A percentile compares a stretch with the other conserved stretches of the same genome.
These are phyloP conservation scores for Oreochromis spilurus DNA, from an alignment of 2,113 vertebrate species.

Conservation along the genomic window DNA sequence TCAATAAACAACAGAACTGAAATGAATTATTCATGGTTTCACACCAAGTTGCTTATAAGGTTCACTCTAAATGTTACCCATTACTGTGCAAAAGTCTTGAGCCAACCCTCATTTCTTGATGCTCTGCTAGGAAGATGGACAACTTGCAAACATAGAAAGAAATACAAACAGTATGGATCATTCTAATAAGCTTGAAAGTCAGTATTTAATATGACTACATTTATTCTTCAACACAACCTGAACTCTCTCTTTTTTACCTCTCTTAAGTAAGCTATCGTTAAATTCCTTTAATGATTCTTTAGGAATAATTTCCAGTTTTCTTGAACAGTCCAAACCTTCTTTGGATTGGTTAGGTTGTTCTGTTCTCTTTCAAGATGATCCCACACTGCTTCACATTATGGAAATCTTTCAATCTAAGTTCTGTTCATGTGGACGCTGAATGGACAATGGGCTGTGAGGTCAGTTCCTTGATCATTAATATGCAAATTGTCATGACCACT, in stretches of 20 bases:
- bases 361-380: background rate
- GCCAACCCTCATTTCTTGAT: background rate
- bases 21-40: background rate
- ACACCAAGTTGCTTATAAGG: fast-evolving
- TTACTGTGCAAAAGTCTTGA: background rate
- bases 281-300: background rate
- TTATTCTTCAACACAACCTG: background rate
- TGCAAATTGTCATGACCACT: background rate
- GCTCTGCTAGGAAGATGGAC: background rate
- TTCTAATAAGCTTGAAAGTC: fast-evolving
- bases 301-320: background rate
- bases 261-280: background rate
- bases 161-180: background rate
- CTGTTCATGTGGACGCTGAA: background rate
- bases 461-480: background rate
- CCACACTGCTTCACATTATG: background rate
- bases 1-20: background rate
- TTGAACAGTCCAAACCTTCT: background rate
- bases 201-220: background rate
- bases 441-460: fast-evolving
- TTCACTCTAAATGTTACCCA: background rate
- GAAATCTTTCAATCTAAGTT: background rate
- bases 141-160: fast-evolving
- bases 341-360: fast-evolving
- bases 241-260: background rate